A percentile compares a stretch with the other conserved stretches of the same genome.
phyloP scores from a whole-genome alignment of 37 sponge, comb jelly and placozoan species.

The Aphrocallistes beatrix region DNA sequence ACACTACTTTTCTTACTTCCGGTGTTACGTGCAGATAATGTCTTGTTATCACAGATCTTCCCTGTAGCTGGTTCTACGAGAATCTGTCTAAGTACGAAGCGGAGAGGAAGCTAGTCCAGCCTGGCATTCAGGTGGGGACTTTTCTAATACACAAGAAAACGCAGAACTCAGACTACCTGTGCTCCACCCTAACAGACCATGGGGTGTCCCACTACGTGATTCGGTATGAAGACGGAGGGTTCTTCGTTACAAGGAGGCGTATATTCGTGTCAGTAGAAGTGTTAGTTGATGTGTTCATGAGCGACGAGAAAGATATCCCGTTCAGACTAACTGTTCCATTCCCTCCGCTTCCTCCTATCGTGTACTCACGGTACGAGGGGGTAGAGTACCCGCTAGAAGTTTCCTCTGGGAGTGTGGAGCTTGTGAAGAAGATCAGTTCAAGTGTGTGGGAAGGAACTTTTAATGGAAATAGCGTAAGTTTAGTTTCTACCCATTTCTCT shows the following conservation, averaged over 20 bases:
- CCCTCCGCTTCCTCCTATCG: not conserved
- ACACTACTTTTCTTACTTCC: too few relatives aligned
- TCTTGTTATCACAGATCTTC: too few relatives aligned
- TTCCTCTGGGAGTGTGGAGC: not conserved
- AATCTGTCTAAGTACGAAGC: not conserved
- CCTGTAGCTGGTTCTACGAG: slow-evolving; percentile 10
- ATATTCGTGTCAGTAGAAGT: slow-evolving; percentile 72
- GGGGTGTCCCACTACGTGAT: slow-evolving; percentile 87
- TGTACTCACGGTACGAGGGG: not conserved
- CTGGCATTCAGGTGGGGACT: not conserved
- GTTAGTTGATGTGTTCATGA: slow-evolving; percentile 38
- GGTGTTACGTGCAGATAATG: too few relatives aligned
- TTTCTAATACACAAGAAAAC: not conserved
- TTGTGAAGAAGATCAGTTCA: not conserved
- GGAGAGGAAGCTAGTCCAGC: not conserved
- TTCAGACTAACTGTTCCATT: not conserved
- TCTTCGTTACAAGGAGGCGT: slow-evolving; percentile 81
- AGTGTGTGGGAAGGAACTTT: not conserved
- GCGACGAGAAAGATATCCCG: not conserved
- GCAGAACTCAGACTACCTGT: not conserved
- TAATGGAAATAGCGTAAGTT: not conserved
- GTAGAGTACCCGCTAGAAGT: not conserved
- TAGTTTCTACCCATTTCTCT: not conserved
- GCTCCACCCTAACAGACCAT: not conserved
- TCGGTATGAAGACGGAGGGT: slow-evolving; percentile 70